Evolutionary conservation across 1,140 invertebrate genomes (phyloP).

Genomic region (Globodera ellingtonae): DNA sequence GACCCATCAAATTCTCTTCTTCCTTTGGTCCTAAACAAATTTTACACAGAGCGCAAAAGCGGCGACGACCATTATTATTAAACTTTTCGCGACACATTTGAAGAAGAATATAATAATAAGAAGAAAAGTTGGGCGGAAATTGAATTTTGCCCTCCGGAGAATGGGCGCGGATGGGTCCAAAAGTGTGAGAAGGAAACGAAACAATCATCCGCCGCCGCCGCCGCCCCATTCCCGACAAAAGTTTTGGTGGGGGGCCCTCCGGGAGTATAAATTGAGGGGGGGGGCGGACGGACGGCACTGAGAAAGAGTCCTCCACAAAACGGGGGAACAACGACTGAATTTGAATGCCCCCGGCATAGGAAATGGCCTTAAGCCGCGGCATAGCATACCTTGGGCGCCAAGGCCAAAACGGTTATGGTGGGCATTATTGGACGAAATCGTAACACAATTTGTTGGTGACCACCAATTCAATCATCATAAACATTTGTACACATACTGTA

Average conservation of each 20-base stretch:
- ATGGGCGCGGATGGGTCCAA: not conserved
- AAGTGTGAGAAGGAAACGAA: not conserved
- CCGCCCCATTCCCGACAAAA: not conserved
- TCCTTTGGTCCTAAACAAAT: not conserved
- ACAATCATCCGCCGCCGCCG: not conserved
- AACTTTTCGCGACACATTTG: slow-evolving; percentile 5
- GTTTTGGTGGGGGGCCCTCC: not conserved
- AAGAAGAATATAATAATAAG: not conserved
- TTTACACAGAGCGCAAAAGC: not conserved
- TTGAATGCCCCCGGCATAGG: too few species aligned
- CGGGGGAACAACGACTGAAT: too few species aligned
- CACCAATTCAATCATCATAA: too few species aligned
- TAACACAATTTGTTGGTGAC: too few species aligned
- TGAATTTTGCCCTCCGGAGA: not conserved
- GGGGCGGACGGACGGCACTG: too few species aligned
- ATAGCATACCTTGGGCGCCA: too few species aligned
- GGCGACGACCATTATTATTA: slow-evolving; percentile 5
- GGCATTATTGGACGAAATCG: too few species aligned
- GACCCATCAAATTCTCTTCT: too few species aligned
- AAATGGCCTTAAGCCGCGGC: too few species aligned
- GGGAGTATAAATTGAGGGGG: not conserved
- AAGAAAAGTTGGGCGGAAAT: not conserved
- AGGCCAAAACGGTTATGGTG: too few species aligned
- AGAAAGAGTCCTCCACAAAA: too few species aligned
- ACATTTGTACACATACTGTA: too few species aligned